Base-by-base conservation (phyloP, 1,140 invertebrate species). In the Orius insidiosus region DNA sequence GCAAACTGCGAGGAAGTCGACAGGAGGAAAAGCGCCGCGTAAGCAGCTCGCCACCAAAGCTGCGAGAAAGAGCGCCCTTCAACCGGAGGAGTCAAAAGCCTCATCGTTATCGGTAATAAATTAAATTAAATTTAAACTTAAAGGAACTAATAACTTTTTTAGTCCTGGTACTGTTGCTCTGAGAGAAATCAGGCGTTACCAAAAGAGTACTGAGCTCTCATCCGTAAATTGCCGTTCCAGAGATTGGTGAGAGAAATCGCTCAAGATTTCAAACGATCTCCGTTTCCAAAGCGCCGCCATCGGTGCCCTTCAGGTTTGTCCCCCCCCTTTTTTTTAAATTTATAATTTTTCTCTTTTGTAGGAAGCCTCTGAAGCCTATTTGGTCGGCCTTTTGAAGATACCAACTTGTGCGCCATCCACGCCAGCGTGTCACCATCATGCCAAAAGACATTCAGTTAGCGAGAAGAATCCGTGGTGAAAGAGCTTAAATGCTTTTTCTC, bases 221-320 rank as follows among this genome's bases (percentile, higher is more conserved):
- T 89, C 60, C 70, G 84, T 39, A 89, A 88, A 64, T 63, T 88
- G 53, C 85, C 85, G 0, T 89, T 89, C 66, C 84, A 88, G 59
- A 70, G 84, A 54, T 61, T 87, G 43, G 83, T 87, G 24, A 67
- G 84, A 66, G 81, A 88, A 72, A 86, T 87, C 51, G 82, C 85
- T 5, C 85, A 87, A 54, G 82, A 87, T 62, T 77, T 77, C 67
- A 77, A 76, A 57, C 36, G 73, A 75, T 60, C 60, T 74, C 16
- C 63, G 72, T 54, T 74, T 75, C 63, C 72, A 75, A 58, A 70
- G 67, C 56, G 64, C 69, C 16, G 72, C 72, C 46, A 67, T 75
- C 52, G 67, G 76, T 62, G 72, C 56, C 14, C 52, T 58, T 10
- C 51, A 55, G 52, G 51, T 55, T 33, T 15, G 35, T 36, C 14